Base-by-base conservation (phyloP, 2,888 invertebrate genomes). In the Therioaphis trifolii region DNA sequence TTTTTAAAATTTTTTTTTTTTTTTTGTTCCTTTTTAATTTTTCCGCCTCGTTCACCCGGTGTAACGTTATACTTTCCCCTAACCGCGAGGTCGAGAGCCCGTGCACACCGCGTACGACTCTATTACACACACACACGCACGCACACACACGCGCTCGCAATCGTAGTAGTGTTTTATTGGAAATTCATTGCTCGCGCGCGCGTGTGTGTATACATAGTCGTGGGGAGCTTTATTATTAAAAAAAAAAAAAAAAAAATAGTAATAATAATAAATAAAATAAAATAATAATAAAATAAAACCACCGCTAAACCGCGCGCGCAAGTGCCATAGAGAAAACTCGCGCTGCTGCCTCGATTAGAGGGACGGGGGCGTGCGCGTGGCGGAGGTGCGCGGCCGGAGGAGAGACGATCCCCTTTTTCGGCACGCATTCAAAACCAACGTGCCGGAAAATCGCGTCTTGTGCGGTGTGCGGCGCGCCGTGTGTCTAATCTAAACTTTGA, bases 401-500 rank as follows among this genome's bases (percentile, higher is more conserved):
- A 12, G 40, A 24, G 43, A 75, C 29, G 49, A 35, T 66, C 77
- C 77, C 77, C 66, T 66, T 77, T 66, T 77, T 49, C 49, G 72
- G 5, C 29, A 35, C 1, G 58, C 77, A 77, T 77, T 77, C 66
- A 66, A 77, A 77, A 52, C 66, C 77, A 77, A 24, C 77, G 77
- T 66, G 66, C 46, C 49, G 77, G 77, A 77, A 77, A 77, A 77
- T 77, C 77, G 66, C 77, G 77, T 77, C 77, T 77, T 66, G 77
- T 66, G 77, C 77, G 61, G 76, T 58, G 58, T 27, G 46, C 63
- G 76, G 24, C 49, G 46, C 49, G 66, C 76, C 75, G 76, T 76
- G 76, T 63, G 77, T 77, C 77, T 77, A 77, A 77, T 79, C 69
- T 55, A 79, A 79, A 79, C 79, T 79, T 79, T 79, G 43, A 79